Conservation (phyloP, 2,797 vertebrate species). For the Tympanoctomys barrerae region DNA sequence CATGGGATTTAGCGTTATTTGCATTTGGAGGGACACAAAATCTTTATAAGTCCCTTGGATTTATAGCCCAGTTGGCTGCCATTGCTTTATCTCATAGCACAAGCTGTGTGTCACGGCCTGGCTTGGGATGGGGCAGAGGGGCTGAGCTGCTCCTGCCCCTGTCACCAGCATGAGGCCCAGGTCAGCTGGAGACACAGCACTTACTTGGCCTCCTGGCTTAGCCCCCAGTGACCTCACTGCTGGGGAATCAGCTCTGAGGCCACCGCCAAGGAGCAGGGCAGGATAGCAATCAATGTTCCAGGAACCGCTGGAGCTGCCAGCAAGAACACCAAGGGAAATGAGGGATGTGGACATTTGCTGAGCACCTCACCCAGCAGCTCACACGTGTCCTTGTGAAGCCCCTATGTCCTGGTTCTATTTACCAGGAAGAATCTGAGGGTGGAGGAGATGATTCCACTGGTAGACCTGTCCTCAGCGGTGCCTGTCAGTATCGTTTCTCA, state of each 20-base stretch:
- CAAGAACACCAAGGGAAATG: conserved; percentile 51
- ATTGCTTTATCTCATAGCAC: conserved; percentile 80
- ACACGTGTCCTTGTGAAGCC: background rate
- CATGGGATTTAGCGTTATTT: conserved; percentile 20
- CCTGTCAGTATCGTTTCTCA: background rate
- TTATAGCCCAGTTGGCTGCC: background rate
- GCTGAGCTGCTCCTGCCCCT: conserved; percentile 46
- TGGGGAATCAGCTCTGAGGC: conserved; percentile 68
- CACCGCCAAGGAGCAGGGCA: conserved; percentile 72
- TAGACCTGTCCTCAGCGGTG: background rate
- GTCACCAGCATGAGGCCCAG: conserved; percentile 54
- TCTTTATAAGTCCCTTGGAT: conserved; percentile 13
- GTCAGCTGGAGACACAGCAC: conserved; percentile 76
- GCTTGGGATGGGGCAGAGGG: conserved; percentile 66
- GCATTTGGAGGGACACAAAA: conserved; percentile 53
- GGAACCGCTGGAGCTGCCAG: conserved; percentile 55
- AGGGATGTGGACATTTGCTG: conserved; percentile 23
- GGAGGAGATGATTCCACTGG: background rate
- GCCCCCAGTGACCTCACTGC: conserved; percentile 78
- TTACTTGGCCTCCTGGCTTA: conserved; percentile 81
- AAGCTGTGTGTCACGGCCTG: conserved; percentile 65
- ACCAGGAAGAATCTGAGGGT: conserved; percentile 1
- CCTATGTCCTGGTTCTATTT: background rate
- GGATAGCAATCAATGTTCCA: conserved; percentile 56
- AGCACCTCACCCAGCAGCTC: background rate